Evolutionary conservation across 1,140 invertebrate species (phyloP), one percentile per base, ranked within the genome.

Genomic region (Neodiprion lecontei): DNA sequence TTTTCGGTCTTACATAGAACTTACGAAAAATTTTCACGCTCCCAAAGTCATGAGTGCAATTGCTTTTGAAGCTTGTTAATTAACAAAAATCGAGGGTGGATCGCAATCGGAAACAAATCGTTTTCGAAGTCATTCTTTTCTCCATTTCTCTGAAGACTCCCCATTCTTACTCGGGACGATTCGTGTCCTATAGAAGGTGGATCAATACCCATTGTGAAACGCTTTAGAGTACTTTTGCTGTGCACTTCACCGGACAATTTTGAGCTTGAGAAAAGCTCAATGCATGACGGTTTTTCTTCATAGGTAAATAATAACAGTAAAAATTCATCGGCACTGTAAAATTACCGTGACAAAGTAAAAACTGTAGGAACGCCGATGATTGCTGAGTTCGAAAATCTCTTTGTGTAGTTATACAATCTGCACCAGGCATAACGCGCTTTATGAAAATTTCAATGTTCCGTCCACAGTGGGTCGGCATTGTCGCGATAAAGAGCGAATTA

Each of bases 401-500:
- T 40, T 40, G 5, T 40, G 28, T 5, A 40, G 5, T 40, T 40
- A 40, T 40, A 40, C 28, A 40, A 40, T 40, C 28, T 40, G 28
- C 28, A 40, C 28, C 28, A 40, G 28, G 28, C 28, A 40, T 40
- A 5, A 40, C 28, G 28, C 28, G 28, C 28, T 40, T 40, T 40
- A 40, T 40, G 28, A 40, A 40, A 40, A 40, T 40, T 40, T 5
- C 28, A 40, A 40, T 40, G 28, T 40, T 40, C 28, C 28, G 28
- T 40, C 2, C 1, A 40, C 28, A 40, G 5, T 40, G 28, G 28
- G 28, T 40, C 28, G 28, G 7, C 1, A 61, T 61, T 61, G 11
- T 11, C 53, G 11, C n/a, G 53, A 61, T 61, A 61, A 61, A 61
- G 53, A 61, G 53, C n/a, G n/a, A 61, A 61, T 61, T 61, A 61